Percentiles rank a stretch among this genome's conserved stretches.
phyloP scores from a whole-genome alignment of 2,888 invertebrate species.

The Drosophila leonis region DNA sequence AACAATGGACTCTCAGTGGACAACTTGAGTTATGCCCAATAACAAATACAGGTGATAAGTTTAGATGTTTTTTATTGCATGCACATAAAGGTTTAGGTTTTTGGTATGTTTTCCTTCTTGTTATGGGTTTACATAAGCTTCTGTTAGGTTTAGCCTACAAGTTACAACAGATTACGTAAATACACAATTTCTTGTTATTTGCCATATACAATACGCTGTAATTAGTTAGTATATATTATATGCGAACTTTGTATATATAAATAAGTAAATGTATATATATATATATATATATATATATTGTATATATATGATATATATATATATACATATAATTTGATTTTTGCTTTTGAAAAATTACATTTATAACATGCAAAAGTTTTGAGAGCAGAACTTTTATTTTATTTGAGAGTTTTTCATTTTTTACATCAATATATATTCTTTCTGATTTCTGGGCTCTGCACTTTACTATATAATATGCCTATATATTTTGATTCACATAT shows the following conservation, averaged over 20 bases:
- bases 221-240: conserved; percentile 50
- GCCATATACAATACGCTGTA: conserved; percentile 47
- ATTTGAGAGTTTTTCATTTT: conserved; percentile 49
- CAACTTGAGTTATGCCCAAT: background rate
- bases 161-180: conserved; percentile 72
- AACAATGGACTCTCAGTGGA: background rate
- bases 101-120: conserved; percentile 52
- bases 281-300: conserved; percentile 29
- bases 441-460: conserved; percentile 11
- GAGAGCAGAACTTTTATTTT: conserved; percentile 46
- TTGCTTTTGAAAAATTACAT: conserved; percentile 33
- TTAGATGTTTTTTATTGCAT: conserved; percentile 75
- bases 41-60: conserved; percentile 14
- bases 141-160: conserved; percentile 61
- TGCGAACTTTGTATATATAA: conserved; percentile 37
- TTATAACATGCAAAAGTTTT: conserved; percentile 52
- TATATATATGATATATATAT: conserved; percentile 22
- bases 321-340: conserved; percentile 26
- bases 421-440: conserved; percentile 55
- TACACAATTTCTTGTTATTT: conserved; percentile 57
- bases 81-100: conserved; percentile 81
- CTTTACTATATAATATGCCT: conserved; percentile 8
- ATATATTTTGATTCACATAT: conserved; percentile 42
- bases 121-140: conserved; percentile 53
- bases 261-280: too few species aligned